Evolutionary conservation across 2,113 vertebrate species (phyloP).

Genomic region (Acrocephalus arundinaceus): DNA sequence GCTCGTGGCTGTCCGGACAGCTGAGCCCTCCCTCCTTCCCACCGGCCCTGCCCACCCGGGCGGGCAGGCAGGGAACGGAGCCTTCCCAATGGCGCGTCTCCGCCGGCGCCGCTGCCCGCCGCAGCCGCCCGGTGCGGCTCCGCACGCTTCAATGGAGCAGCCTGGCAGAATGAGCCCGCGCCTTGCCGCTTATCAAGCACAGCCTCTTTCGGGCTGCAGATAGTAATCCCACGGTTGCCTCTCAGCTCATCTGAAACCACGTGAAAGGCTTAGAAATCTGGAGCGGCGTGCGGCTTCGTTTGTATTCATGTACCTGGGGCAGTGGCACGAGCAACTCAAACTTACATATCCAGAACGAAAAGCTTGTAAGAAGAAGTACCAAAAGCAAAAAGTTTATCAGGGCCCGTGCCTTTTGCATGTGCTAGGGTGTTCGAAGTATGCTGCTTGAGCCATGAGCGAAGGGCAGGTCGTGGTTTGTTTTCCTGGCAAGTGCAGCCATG

Average conservation of each 20-base stretch:
- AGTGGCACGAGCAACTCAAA: background rate
- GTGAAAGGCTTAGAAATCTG: background rate
- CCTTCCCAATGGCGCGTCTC: background rate
- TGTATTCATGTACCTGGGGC: accelerated
- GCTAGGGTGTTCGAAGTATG: too few species aligned
- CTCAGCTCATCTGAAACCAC: background rate
- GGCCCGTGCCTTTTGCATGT: accelerated
- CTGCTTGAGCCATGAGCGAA: background rate
- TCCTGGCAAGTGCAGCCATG: background rate
- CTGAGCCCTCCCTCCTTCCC: background rate
- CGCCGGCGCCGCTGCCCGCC: background rate
- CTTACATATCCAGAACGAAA: background rate
- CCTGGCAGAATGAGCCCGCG: accelerated
- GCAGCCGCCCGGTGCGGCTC: background rate
- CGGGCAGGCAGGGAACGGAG: background rate
- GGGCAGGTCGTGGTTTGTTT: background rate
- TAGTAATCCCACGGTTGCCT: accelerated
- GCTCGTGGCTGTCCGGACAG: background rate
- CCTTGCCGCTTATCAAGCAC: accelerated
- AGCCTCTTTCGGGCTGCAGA: background rate
- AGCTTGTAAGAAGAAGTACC: background rate
- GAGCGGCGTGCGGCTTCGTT: background rate
- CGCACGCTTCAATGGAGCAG: accelerated
- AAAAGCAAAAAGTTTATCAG: background rate
- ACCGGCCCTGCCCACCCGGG: background rate